Percentiles rank a stretch among this genome's conserved stretches.
Conservation (phyloP, 2,888 invertebrate genomes). For the Nomada flava region DNA sequence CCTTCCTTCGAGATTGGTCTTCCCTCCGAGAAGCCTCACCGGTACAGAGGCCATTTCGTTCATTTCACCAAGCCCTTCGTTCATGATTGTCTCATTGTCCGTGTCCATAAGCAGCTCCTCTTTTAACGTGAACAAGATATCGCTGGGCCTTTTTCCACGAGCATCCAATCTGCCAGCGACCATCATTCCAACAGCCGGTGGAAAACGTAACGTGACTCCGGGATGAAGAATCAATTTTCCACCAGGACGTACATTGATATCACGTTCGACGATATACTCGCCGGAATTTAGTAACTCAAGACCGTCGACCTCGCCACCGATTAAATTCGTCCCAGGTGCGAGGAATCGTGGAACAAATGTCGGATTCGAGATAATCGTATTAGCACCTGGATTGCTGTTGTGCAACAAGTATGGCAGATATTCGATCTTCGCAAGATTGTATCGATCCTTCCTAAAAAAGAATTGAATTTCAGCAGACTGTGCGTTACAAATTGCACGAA, state of each 20-base stretch:
- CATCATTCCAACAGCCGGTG: constrained; percentile 97
- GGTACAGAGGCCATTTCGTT: constrained; percentile 89
- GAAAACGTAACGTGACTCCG: constrained; percentile 95
- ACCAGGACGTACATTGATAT: constrained; percentile 97
- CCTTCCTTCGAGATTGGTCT: constrained; percentile 93
- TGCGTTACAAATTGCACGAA: background rate
- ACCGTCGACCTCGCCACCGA: constrained; percentile 97
- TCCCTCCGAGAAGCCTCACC: constrained; percentile 93
- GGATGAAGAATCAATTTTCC: constrained; percentile 94
- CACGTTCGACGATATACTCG: constrained; percentile 95
- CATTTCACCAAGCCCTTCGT: constrained; percentile 81
- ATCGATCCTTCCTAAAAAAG: constrained; percentile 91
- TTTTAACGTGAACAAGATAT: constrained; percentile 92
- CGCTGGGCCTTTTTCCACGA: constrained; percentile 91
- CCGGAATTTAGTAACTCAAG: constrained; percentile 92
- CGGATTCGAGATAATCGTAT: constrained; percentile 91
- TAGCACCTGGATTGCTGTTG: constrained; percentile 95
- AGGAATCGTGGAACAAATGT: constrained; percentile 92
- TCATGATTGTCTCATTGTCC: constrained; percentile 87
- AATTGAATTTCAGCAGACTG: background rate
- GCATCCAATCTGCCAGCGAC: constrained; percentile 96
- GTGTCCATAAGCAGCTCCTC: constrained; percentile 88
- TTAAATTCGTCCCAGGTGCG: constrained; percentile 88
- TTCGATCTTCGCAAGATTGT: constrained; percentile 96
- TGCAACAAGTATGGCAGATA: constrained; percentile 96